phyloP scores from a whole-genome alignment of 2,888 invertebrate genomes.

The Idaea dimidiata region DNA sequence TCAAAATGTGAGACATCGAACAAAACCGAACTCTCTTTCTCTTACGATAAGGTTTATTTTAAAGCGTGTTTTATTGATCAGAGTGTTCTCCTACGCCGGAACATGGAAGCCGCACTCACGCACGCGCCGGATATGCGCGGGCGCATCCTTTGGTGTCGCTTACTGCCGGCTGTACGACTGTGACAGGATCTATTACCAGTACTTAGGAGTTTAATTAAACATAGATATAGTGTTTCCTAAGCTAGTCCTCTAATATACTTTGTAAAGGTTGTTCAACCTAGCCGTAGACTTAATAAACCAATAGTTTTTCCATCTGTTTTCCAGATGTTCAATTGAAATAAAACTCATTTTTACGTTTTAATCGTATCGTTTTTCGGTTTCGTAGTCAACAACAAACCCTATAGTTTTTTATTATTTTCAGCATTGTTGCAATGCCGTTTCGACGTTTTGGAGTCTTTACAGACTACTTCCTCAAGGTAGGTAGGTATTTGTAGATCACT shows the following conservation, averaged over 20 bases:
- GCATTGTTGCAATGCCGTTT: too few relatives aligned
- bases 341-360: too few relatives aligned
- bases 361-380: too few relatives aligned
- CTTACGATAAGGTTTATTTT: constrained; percentile 8
- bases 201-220: constrained; percentile 29
- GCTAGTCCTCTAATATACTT: neutral
- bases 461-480: too few relatives aligned
- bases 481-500: too few relatives aligned
- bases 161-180: constrained; percentile 52
- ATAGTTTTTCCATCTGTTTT: too few relatives aligned
- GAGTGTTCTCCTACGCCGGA: constrained; percentile 44
- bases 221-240: constrained; percentile 3
- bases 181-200: constrained; percentile 53
- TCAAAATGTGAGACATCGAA: neutral
- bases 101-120: constrained; percentile 74
- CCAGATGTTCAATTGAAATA: too few relatives aligned
- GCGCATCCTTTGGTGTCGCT: constrained; percentile 71
- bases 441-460: too few relatives aligned
- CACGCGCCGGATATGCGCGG: constrained; percentile 75
- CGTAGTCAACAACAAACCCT: too few relatives aligned
- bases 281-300: neutral
- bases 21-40: neutral
- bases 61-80: constrained; percentile 7
- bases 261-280: neutral
- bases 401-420: too few relatives aligned